These are phyloP conservation scores for Leucania comma DNA, from an alignment of 2,888 invertebrate species.

Conservation along the genomic window DNA sequence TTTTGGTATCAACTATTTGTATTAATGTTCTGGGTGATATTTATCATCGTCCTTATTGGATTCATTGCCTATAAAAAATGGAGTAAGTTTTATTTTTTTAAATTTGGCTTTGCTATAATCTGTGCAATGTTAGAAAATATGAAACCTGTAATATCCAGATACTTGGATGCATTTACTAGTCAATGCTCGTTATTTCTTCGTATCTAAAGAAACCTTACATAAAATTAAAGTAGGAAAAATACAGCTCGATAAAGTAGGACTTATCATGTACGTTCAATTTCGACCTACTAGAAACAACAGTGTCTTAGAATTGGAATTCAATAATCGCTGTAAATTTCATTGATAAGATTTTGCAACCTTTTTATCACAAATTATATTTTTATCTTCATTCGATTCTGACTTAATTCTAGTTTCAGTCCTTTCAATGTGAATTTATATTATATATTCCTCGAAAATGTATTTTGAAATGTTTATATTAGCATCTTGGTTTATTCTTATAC, in stretches of 20 bases:
- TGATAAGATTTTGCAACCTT: constrained; percentile 36
- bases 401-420: constrained; percentile 8
- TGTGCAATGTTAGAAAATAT: neutral
- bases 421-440: neutral
- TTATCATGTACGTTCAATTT: constrained; percentile 17
- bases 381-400: constrained; percentile 20
- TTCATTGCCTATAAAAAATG: constrained; percentile 29
- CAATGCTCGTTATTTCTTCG: neutral
- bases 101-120: neutral
- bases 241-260: neutral
- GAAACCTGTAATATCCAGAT: too few species aligned
- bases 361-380: constrained; percentile 1
- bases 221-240: constrained; percentile 14
- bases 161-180: neutral
- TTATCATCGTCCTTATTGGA: constrained; percentile 24
- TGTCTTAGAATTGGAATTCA: neutral
- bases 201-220: neutral
- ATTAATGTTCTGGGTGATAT: constrained; percentile 55
- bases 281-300: neutral
- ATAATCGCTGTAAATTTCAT: constrained; percentile 8
- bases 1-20: constrained; percentile 38
- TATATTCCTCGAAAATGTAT: constrained; percentile 1
- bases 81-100: constrained; percentile 36
- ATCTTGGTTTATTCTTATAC: constrained; percentile 9
- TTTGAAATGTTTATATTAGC: constrained; percentile 9